Percentiles rank a stretch among this genome's conserved stretches.
Conservation (phyloP, 2,113 vertebrate species). For the Melanerpes formicivorus region DNA sequence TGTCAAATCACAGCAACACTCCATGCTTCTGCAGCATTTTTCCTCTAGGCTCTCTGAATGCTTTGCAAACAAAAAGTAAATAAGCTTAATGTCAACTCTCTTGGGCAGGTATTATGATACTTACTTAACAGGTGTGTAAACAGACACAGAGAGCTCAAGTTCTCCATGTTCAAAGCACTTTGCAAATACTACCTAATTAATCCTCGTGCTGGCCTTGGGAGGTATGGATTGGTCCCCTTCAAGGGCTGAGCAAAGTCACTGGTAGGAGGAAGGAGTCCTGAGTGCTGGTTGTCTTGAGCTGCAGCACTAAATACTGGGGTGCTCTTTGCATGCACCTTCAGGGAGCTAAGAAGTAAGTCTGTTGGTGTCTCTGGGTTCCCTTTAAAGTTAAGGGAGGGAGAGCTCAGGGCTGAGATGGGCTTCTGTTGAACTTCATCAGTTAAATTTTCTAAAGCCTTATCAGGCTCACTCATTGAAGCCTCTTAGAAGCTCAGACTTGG, state of each 20-base stretch:
- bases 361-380: not conserved
- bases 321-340: not conserved
- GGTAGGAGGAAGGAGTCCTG: not conserved
- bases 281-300: rapidly evolving
- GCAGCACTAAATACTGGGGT: rapidly evolving
- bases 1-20: not conserved
- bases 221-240: not conserved
- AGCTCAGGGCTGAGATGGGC: not conserved
- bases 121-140: slow-evolving; percentile 43
- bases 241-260: not conserved
- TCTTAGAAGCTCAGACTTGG: not conserved
- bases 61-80: slow-evolving; percentile 53
- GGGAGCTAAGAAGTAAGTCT: rapidly evolving
- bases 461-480: not conserved
- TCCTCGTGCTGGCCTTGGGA: not conserved
- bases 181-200: not conserved
- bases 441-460: not conserved
- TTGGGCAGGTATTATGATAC: not conserved
- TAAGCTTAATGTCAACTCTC: slow-evolving; percentile 18
- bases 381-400: not conserved
- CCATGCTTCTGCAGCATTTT: not conserved
- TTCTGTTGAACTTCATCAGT: not conserved
- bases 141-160: slow-evolving; percentile 4
- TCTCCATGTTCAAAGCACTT: not conserved
- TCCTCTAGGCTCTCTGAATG: not conserved